Conservation (phyloP, 2,113 vertebrate species). For the Labeo catla region DNA sequence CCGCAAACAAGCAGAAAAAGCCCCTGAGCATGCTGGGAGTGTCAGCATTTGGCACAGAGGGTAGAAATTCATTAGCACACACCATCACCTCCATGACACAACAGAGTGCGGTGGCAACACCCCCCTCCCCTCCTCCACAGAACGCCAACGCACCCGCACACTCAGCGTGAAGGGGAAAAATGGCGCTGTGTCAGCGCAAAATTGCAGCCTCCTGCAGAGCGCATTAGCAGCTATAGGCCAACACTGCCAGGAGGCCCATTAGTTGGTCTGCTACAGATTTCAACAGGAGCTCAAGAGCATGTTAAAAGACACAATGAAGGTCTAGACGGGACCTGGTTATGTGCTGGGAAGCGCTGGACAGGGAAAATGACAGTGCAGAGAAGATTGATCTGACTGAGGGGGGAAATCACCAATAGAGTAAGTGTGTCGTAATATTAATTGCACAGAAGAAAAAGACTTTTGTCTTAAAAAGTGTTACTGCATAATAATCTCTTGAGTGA, state of each 20-base stretch:
- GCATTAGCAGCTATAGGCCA: constrained; percentile 58
- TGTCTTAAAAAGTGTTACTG: neutral
- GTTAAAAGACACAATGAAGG: constrained; percentile 36
- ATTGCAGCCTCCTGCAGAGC: constrained; percentile 36
- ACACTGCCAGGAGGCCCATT: constrained; percentile 26
- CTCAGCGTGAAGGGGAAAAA: constrained; percentile 43
- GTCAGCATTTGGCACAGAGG: constrained; percentile 31
- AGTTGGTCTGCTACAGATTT: neutral
- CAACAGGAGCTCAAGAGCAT: constrained; percentile 42
- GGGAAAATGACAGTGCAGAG: neutral
- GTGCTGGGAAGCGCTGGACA: constrained; percentile 6
- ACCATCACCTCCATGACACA: constrained; percentile 55
- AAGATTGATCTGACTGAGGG: neutral
- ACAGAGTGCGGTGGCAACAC: neutral
- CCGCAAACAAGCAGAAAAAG: constrained; percentile 23
- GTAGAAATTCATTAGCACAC: constrained; percentile 48
- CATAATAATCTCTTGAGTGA: neutral
- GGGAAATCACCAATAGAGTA: constrained; percentile 2
- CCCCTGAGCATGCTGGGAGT: constrained; percentile 32
- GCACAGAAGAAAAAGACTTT: neutral
- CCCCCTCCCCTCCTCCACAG: neutral
- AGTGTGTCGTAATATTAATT: neutral
- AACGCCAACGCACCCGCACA: constrained; percentile 29
- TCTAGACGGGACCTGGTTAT: constrained; percentile 5
- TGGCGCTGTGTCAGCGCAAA: constrained; percentile 62